Conservation (phyloP, 2,797 vertebrate genomes). For the Chrosomus eos region DNA sequence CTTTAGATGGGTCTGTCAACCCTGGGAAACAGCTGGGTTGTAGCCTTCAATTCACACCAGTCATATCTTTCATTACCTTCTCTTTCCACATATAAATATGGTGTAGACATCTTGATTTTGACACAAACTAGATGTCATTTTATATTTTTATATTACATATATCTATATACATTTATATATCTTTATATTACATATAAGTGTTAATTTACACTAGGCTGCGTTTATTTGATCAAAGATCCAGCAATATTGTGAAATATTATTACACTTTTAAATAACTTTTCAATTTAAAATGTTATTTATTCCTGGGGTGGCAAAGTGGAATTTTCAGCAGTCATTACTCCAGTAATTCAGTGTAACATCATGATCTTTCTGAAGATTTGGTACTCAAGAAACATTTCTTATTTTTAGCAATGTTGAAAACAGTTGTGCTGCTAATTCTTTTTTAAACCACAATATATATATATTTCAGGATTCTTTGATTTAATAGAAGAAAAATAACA, state of each 20-base stretch:
- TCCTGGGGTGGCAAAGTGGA: neutral
- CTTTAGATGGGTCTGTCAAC: conserved; percentile 56
- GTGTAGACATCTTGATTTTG: neutral
- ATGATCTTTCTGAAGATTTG: neutral
- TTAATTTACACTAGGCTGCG: neutral
- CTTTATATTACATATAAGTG: neutral
- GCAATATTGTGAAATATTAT: neutral
- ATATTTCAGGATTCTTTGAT: neutral
- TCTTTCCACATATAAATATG: neutral
- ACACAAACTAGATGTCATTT: neutral
- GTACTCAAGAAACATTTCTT: neutral
- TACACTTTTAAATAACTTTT: neutral
- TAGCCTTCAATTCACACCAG: neutral
- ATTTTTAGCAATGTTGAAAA: neutral
- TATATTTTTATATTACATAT: too few relatives aligned
- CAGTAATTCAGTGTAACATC: neutral
- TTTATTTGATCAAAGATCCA: neutral
- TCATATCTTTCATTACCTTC: conserved; percentile 11
- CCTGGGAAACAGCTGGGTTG: conserved; percentile 17
- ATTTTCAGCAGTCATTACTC: neutral
- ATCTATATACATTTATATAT: too few relatives aligned
- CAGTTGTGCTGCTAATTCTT: neutral
- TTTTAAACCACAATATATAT: neutral
- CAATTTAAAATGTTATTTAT: neutral
- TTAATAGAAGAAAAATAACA: neutral